These are phyloP conservation scores for Tinamus guttatus DNA, from an alignment of 2,113 vertebrate species.

Conservation along the genomic window DNA sequence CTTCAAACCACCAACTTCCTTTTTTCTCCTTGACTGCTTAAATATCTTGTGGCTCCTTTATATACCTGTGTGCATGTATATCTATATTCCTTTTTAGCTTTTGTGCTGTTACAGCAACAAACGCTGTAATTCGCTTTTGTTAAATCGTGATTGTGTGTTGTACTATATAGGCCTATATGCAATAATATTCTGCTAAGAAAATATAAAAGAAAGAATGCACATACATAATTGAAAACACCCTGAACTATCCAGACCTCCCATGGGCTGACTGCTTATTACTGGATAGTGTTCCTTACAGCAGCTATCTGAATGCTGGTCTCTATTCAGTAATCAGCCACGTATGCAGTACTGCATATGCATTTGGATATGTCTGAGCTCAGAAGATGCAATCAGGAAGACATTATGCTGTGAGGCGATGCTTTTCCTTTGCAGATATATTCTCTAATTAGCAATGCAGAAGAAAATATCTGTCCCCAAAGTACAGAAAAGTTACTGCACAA, in stretches of 20 bases:
- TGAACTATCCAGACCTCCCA: not conserved
- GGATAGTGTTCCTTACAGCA: not conserved
- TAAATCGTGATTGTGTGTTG: not conserved
- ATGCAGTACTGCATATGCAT: not conserved
- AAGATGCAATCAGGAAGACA: slow-evolving; percentile 31
- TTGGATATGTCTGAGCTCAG: not conserved
- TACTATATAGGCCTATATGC: not conserved
- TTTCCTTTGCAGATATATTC: slow-evolving; percentile 29
- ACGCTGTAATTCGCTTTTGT: slow-evolving; percentile 2
- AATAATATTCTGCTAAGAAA: slow-evolving; percentile 33
- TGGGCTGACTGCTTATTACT: not conserved
- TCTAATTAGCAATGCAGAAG: not conserved
- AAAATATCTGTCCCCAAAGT: not conserved
- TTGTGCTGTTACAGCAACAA: not conserved
- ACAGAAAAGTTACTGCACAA: not conserved
- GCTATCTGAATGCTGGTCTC: not conserved
- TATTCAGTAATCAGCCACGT: not conserved
- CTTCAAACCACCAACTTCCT: not conserved
- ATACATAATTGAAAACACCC: not conserved
- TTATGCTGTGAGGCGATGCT: not conserved
- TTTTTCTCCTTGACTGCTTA: not conserved
- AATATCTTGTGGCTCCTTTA: not conserved
- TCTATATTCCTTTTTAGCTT: slow-evolving; percentile 36
- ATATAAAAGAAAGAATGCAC: not conserved
- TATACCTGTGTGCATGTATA: not conserved